These are phyloP conservation scores for Podarcis muralis DNA, from an alignment of 2,113 vertebrate genomes.

Conservation along the genomic window DNA sequence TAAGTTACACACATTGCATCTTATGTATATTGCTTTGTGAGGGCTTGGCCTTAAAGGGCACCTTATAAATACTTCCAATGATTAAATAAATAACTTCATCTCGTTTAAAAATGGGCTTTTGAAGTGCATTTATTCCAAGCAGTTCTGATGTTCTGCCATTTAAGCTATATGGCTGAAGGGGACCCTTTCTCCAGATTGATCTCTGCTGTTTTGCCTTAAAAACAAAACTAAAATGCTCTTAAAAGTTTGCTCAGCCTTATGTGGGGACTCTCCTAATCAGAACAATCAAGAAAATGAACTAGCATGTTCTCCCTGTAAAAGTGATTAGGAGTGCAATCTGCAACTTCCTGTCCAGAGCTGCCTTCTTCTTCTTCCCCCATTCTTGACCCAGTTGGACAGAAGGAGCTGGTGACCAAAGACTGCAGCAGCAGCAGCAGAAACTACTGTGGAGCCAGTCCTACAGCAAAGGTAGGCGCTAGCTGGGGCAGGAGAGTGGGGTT, in stretches of 20 bases:
- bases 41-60: no score
- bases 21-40: no score
- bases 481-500: neutral
- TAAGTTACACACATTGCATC: no score
- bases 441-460: neutral
- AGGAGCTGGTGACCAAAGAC: neutral
- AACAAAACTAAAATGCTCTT: neutral
- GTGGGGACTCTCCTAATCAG: neutral
- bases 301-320: neutral
- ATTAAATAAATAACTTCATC: no score
- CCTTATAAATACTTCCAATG: neutral
- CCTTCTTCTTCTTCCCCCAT: neutral
- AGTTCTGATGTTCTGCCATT: neutral
- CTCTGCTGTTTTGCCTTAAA: neutral
- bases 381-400: neutral
- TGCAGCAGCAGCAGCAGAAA: neutral
- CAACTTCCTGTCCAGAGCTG: neutral
- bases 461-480: neutral
- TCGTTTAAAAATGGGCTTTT: neutral
- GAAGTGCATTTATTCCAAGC: neutral
- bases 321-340: neutral
- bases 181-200: neutral
- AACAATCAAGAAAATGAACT: neutral
- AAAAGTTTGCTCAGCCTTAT: neutral
- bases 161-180: neutral